Percentiles rank a stretch among this genome's conserved stretches.
Conservation (phyloP, 2,888 invertebrate genomes). For the Cylloceria caligata region DNA sequence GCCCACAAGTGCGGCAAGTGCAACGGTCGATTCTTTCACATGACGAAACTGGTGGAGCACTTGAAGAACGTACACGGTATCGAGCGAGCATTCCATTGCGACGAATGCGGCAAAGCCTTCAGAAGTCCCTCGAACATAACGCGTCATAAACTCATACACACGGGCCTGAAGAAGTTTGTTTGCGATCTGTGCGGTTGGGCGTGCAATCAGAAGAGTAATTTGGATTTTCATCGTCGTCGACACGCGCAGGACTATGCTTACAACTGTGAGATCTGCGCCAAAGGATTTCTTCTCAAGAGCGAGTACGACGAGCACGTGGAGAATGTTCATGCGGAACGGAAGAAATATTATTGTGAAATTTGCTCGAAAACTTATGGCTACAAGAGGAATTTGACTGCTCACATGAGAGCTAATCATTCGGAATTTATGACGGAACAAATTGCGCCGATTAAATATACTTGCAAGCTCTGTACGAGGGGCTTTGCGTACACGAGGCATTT, state of each 20-base stretch:
- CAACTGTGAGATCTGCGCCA: constrained; percentile 76
- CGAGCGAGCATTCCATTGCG: constrained; percentile 79
- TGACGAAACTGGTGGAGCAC: constrained; percentile 81
- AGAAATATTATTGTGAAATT: constrained; percentile 75
- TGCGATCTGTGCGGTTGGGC: constrained; percentile 79
- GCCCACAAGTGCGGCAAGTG: constrained; percentile 79
- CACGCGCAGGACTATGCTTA: constrained; percentile 77
- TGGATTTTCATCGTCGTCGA: constrained; percentile 77
- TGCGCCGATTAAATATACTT: constrained; percentile 68
- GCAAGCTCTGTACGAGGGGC: constrained; percentile 74
- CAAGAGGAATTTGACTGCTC: constrained; percentile 79
- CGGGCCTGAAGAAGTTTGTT: constrained; percentile 74
- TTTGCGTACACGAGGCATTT: constrained; percentile 74
- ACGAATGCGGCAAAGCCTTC: constrained; percentile 78
- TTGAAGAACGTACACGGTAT: constrained; percentile 79
- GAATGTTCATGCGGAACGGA: constrained; percentile 75
- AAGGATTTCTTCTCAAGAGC: constrained; percentile 75
- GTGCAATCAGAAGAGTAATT: constrained; percentile 79
- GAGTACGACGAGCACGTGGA: constrained; percentile 78
- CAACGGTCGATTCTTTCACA: constrained; percentile 78
- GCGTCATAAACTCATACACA: constrained; percentile 80
- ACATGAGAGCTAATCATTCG: constrained; percentile 75
- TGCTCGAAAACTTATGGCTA: constrained; percentile 78
- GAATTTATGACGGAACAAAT: constrained; percentile 43
- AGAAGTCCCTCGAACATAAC: constrained; percentile 78